Conservation (phyloP, 2,113 vertebrate species). For the Microtus oregoni region DNA sequence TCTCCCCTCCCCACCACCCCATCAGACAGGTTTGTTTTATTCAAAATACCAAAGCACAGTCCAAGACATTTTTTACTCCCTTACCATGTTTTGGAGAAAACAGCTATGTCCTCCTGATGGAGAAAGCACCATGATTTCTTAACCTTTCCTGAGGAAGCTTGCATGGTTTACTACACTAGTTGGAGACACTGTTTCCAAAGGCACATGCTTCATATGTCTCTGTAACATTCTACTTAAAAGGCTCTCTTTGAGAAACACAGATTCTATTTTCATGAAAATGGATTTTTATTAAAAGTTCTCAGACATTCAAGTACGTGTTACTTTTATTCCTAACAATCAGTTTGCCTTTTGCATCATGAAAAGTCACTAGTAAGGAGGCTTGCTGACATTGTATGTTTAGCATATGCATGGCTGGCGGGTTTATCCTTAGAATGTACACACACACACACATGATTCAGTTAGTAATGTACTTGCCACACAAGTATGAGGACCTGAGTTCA, state of each 20-base stretch:
- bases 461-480: neutral
- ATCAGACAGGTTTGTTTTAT: conserved; percentile 14
- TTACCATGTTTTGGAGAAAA: neutral
- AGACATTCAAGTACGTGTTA: neutral
- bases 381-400: neutral
- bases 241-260: conserved; percentile 26
- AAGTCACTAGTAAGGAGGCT: neutral
- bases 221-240: conserved; percentile 38
- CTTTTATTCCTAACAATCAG: conserved; percentile 16
- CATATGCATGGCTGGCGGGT: neutral
- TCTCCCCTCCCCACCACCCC: neutral
- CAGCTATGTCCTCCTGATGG: neutral
- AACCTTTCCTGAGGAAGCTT: neutral
- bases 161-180: conserved; percentile 21
- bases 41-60: conserved; percentile 35
- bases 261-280: conserved; percentile 18
- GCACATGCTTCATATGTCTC: neutral
- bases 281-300: conserved; percentile 35
- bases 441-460: neutral
- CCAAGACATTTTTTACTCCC: neutral
- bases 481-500: neutral
- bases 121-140: conserved; percentile 4
- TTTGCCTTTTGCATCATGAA: conserved; percentile 33
- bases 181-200: conserved; percentile 37
- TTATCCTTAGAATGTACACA: neutral